Percentiles rank a stretch among this genome's conserved stretches.
These are phyloP conservation scores for Rhynchopsitta pachyrhyncha DNA, from an alignment of 2,113 vertebrate species.

Conservation along the genomic window DNA sequence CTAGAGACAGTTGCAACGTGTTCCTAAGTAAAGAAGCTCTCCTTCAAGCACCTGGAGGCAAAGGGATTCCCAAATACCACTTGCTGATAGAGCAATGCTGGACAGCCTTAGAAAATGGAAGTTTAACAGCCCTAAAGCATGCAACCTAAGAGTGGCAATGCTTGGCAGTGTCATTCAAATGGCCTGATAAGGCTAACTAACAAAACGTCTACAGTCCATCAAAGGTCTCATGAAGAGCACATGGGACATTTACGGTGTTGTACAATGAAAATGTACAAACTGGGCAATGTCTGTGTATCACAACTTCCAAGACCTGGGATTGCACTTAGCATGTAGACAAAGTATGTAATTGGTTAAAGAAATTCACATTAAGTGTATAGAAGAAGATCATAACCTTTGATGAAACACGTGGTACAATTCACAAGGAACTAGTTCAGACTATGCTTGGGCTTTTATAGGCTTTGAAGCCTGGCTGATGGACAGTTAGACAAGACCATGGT, in stretches of 20 bases:
- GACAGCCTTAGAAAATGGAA: not conserved
- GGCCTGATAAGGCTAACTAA: not conserved
- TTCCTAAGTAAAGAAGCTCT: slow-evolving; percentile 3
- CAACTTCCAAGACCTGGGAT: not conserved
- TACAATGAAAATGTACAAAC: not conserved
- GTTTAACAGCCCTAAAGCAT: not conserved
- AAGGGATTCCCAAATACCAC: not conserved
- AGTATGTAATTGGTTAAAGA: not conserved
- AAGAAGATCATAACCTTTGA: not conserved
- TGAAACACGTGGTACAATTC: not conserved
- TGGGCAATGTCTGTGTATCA: not conserved
- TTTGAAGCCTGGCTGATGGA: not conserved
- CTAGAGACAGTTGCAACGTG: slow-evolving; percentile 21
- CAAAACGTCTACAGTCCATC: rapidly evolving
- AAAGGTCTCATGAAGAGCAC: not conserved
- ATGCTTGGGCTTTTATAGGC: not conserved
- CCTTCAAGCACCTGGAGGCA: not conserved
- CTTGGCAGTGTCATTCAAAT: rapidly evolving
- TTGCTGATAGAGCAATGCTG: not conserved
- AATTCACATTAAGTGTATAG: not conserved
- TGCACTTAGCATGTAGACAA: not conserved
- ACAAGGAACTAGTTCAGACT: not conserved
- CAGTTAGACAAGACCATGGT: not conserved
- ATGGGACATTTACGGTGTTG: rapidly evolving
- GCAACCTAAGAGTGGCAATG: not conserved